phyloP scores from a whole-genome alignment of 2,113 vertebrate species.

The Embiotoca jacksoni region DNA sequence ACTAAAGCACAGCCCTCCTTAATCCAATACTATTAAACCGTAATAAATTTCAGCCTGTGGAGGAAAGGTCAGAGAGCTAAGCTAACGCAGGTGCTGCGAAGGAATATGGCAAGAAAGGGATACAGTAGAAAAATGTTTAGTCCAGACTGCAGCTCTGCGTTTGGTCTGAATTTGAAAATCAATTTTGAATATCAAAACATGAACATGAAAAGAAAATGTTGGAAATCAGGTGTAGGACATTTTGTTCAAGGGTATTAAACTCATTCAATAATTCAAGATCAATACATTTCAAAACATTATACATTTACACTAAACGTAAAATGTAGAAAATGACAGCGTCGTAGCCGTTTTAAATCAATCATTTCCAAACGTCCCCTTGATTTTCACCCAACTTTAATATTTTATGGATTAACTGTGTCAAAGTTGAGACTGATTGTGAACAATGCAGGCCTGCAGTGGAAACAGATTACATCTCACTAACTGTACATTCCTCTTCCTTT shows the following conservation, averaged over 20 bases:
- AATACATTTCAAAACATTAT: too few species aligned
- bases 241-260: too few species aligned
- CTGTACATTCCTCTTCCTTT: conserved; percentile 22
- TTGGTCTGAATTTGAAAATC: too few species aligned
- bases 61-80: conserved; percentile 20
- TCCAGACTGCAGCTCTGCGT: too few species aligned
- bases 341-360: too few species aligned
- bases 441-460: neutral
- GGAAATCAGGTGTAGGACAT: too few species aligned
- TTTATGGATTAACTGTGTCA: too few species aligned
- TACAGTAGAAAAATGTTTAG: neutral
- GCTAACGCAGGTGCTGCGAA: neutral
- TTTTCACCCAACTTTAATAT: neutral
- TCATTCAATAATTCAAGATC: too few species aligned
- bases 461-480: conserved; percentile 12
- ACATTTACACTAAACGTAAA: too few species aligned
- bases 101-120: neutral
- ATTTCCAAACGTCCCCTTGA: neutral
- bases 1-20: conserved; percentile 53
- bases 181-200: too few species aligned
- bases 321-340: too few species aligned
- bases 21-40: conserved; percentile 59
- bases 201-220: too few species aligned
- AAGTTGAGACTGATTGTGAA: neutral
- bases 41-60: conserved; percentile 23